phyloP scores from a whole-genome alignment of 1,140 invertebrate genomes.

The Ips typographus region DNA sequence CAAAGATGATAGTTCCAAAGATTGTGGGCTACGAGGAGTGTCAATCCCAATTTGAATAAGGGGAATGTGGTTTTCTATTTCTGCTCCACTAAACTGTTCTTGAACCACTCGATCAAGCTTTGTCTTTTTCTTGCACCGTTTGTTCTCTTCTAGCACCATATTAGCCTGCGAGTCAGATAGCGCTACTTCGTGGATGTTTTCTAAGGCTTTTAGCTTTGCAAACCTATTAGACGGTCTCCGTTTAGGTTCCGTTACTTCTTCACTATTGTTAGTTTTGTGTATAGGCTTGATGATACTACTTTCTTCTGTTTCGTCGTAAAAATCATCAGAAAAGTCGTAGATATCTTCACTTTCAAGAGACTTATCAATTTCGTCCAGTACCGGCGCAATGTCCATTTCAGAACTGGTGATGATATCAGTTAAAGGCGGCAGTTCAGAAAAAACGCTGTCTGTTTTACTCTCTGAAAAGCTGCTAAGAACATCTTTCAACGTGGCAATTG shows the following conservation, averaged over 20 bases:
- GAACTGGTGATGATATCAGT: constrained; percentile 32
- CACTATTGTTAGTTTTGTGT: background rate
- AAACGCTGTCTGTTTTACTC: background rate
- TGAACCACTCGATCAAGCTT: background rate
- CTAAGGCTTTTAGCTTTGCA: constrained; percentile 37
- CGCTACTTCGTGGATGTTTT: constrained; percentile 35
- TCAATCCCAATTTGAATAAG: no score
- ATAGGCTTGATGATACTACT: no score
- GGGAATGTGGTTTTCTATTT: no score
- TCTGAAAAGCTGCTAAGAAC: constrained; percentile 7
- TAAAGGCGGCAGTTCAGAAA: constrained; percentile 15
- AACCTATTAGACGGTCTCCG: constrained; percentile 12
- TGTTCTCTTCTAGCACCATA: no score
- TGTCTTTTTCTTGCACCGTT: background rate
- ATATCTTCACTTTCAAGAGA: constrained; percentile 32
- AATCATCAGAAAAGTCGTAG: constrained; percentile 26
- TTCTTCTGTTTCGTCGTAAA: background rate
- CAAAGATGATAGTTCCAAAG: no score
- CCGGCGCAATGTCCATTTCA: constrained; percentile 32
- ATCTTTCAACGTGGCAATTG: constrained; percentile 3
- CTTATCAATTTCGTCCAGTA: constrained; percentile 34
- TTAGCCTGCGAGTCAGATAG: constrained; percentile 9
- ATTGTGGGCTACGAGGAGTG: background rate
- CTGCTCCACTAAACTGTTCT: background rate
- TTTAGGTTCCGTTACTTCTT: constrained; percentile 3